phyloP scores from a whole-genome alignment of 2,888 invertebrate genomes.

The Autographa gamma region DNA sequence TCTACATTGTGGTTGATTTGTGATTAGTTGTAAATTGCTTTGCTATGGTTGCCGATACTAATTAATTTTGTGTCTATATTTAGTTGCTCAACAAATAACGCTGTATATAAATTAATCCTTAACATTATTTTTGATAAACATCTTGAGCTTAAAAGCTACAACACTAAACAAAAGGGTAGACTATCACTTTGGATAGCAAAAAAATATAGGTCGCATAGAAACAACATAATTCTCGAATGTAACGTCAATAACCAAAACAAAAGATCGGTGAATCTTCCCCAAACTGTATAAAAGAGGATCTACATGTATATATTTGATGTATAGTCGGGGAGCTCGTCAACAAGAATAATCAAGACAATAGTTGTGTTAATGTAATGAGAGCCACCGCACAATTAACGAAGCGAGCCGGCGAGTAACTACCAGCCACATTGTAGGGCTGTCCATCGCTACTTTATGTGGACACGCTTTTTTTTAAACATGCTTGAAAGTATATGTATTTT shows the following conservation, averaged over 20 bases:
- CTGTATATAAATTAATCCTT: not conserved
- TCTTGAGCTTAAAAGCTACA: not conserved
- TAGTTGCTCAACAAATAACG: not conserved
- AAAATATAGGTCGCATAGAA: constrained; percentile 5
- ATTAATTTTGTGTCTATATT: constrained; percentile 12
- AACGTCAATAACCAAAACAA: constrained; percentile 20
- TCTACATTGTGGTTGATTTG: constrained; percentile 33
- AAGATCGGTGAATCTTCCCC: constrained; percentile 31
- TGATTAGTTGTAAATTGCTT: constrained; percentile 35
- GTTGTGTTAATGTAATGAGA: constrained; percentile 68
- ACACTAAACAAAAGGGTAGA: not conserved
- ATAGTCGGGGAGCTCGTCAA: constrained; percentile 55
- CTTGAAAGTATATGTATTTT: no score
- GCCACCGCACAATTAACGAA: constrained; percentile 65
- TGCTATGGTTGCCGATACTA: constrained; percentile 9
- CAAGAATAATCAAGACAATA: constrained; percentile 68
- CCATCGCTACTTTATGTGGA: constrained; percentile 23
- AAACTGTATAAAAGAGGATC: constrained; percentile 37
- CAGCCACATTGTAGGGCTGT: constrained; percentile 50
- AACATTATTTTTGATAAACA: not conserved
- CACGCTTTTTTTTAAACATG: not conserved
- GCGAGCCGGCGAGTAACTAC: constrained; percentile 51
- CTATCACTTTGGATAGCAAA: not conserved
- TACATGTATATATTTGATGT: constrained; percentile 16
- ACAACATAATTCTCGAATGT: constrained; percentile 10